Evolutionary conservation across 2,113 vertebrate genomes (phyloP).

Genomic region (Peromyscus californicus): DNA sequence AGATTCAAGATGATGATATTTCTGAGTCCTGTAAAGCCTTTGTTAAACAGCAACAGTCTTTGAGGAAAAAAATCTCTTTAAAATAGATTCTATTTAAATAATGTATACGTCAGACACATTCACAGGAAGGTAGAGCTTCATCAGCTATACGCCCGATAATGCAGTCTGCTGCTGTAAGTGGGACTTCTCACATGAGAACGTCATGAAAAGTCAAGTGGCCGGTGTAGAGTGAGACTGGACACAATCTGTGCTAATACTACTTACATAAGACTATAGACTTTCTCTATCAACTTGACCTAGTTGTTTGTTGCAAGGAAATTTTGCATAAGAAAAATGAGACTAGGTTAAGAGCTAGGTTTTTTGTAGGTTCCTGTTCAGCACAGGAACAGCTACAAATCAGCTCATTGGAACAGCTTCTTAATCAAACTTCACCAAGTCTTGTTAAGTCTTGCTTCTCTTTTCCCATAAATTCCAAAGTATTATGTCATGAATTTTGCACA

Average conservation of each 20-base stretch:
- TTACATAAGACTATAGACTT: not conserved
- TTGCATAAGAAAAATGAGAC: not conserved
- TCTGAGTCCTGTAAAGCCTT: not conserved
- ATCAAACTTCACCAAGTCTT: not conserved
- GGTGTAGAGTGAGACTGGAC: not conserved
- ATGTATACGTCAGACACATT: not conserved
- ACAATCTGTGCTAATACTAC: not conserved
- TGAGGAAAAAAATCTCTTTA: not conserved
- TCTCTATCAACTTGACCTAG: not conserved
- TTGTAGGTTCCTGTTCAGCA: too few species aligned
- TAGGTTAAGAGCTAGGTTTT: not conserved
- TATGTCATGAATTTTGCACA: not conserved
- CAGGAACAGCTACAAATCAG: not conserved
- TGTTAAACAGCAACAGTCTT: not conserved
- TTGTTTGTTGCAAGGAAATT: not conserved
- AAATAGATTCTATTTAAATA: constrained; percentile 39
- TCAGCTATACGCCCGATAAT: not conserved
- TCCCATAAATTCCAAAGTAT: not conserved
- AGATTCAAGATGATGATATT: not conserved
- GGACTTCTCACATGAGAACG: not conserved
- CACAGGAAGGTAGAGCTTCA: not conserved
- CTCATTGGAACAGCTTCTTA: not conserved
- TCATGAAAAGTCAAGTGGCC: not conserved
- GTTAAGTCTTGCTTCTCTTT: not conserved
- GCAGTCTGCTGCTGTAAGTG: not conserved